Percentiles rank a stretch among this genome's conserved stretches.
Evolutionary conservation across 2,797 vertebrate species (phyloP).

Genomic region (Karalla daura): DNA sequence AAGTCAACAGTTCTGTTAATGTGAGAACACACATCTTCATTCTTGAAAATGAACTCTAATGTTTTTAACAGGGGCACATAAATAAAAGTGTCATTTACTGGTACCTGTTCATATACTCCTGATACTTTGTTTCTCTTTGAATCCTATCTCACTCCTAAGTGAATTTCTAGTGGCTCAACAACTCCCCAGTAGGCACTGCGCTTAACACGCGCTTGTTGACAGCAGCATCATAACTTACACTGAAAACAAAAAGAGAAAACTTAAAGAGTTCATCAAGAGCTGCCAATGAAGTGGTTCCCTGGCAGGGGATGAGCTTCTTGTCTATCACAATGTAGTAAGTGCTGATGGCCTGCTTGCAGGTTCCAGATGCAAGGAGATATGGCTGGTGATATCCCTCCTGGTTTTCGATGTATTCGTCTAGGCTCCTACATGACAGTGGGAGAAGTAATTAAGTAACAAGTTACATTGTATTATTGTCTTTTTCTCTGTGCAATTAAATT

Average conservation of each 20-base stretch:
- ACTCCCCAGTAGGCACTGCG: constrained; percentile 5
- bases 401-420: background rate
- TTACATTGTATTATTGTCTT: background rate
- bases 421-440: constrained; percentile 12
- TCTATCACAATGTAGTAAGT: constrained; percentile 2
- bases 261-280: constrained; percentile 29
- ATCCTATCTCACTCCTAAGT: constrained; percentile 41
- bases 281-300: constrained; percentile 18
- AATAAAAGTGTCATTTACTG: constrained; percentile 41
- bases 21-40: constrained; percentile 6
- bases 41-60: constrained; percentile 37
- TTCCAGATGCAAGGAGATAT: constrained; percentile 17
- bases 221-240: background rate
- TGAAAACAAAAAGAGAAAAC: constrained; percentile 12
- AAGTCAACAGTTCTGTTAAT: constrained; percentile 4
- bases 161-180: constrained; percentile 23
- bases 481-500: background rate
- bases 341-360: constrained; percentile 1
- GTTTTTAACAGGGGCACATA: constrained; percentile 28
- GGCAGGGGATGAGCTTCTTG: constrained; percentile 21
- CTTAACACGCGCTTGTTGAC: background rate
- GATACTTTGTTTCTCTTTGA: constrained; percentile 26
- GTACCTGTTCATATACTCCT: constrained; percentile 41
- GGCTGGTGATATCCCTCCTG: background rate
- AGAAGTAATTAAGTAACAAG: background rate